phyloP scores from a whole-genome alignment of 64 coral and sea anemone species.

The Montipora efflorescens region DNA sequence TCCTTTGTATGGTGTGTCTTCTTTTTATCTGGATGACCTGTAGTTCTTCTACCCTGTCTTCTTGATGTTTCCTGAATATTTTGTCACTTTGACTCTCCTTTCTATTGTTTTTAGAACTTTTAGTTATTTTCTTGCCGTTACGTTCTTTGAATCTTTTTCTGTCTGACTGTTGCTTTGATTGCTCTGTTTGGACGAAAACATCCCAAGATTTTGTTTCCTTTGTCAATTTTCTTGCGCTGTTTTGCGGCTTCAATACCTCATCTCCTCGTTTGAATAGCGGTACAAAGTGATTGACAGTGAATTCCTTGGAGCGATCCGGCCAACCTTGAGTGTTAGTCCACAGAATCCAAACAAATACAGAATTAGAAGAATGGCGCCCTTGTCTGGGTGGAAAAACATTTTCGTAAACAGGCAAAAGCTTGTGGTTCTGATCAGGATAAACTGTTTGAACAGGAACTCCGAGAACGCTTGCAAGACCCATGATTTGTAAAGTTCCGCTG shows the following conservation, averaged over 20 bases:
- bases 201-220: background rate
- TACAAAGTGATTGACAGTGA: constrained; percentile 34
- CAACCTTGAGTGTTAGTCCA: constrained; percentile 22
- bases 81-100: background rate
- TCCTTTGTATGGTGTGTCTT: background rate
- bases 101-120: background rate
- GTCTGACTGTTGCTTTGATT: background rate
- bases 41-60: background rate
- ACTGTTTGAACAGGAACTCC: constrained; percentile 48
- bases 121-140: background rate
- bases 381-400: constrained; percentile 49
- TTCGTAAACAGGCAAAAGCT: constrained; percentile 39
- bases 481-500: constrained; percentile 24
- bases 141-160: background rate
- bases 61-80: background rate
- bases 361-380: background rate
- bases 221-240: background rate
- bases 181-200: background rate
- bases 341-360: constrained; percentile 8
- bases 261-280: background rate
- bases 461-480: constrained; percentile 67
- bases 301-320: constrained; percentile 46
- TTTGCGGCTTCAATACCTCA: background rate
- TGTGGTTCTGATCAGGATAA: constrained; percentile 38
- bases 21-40: background rate